Evolutionary conservation across 37 sponge, comb jelly and placozoan species (phyloP).

Genomic region (Cladorhizidae sp.): DNA sequence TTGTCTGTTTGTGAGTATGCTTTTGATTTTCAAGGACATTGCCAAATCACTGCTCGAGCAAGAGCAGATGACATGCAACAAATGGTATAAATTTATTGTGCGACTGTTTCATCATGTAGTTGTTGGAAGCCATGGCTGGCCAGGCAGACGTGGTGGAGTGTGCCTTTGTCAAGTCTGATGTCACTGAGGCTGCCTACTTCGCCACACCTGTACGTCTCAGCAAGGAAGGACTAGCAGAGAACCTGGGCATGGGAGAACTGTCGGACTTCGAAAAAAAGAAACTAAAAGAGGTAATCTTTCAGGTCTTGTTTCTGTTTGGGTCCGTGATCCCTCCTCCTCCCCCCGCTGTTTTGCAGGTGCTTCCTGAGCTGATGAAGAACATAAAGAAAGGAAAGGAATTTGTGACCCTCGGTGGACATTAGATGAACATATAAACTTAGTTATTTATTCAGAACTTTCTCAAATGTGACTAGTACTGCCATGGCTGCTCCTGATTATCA

Average conservation of each 20-base stretch:
- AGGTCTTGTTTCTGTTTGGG: background rate
- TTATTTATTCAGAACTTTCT: too few species aligned
- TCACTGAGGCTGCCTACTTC: slow-evolving; percentile 90
- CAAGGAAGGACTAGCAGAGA: slow-evolving; percentile 80
- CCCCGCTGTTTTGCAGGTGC: slow-evolving; percentile 34
- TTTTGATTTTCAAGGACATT: slow-evolving; percentile 1
- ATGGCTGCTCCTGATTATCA: too few species aligned
- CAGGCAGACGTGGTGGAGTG: slow-evolving; percentile 89
- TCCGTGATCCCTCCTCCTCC: background rate
- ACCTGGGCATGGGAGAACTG: slow-evolving; percentile 83
- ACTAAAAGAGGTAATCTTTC: slow-evolving; percentile 56
- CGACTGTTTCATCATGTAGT: slow-evolving; percentile 23
- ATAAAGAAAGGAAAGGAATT: slow-evolving; percentile 90
- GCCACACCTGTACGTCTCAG: slow-evolving; percentile 90
- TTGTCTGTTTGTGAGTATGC: too few species aligned
- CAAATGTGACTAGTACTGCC: too few species aligned
- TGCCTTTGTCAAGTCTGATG: slow-evolving; percentile 88
- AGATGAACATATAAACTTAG: too few species aligned
- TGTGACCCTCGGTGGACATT: too few species aligned
- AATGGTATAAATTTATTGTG: background rate
- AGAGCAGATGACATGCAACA: background rate
- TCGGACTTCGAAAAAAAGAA: slow-evolving; percentile 87
- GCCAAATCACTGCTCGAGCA: too few species aligned
- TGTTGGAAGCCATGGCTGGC: slow-evolving; percentile 73
- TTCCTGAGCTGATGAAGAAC: slow-evolving; percentile 85